A percentile compares a stretch with the other conserved stretches of the same genome.
phyloP scores from a whole-genome alignment of 2,113 vertebrate species.

The Prunella fulvescens region DNA sequence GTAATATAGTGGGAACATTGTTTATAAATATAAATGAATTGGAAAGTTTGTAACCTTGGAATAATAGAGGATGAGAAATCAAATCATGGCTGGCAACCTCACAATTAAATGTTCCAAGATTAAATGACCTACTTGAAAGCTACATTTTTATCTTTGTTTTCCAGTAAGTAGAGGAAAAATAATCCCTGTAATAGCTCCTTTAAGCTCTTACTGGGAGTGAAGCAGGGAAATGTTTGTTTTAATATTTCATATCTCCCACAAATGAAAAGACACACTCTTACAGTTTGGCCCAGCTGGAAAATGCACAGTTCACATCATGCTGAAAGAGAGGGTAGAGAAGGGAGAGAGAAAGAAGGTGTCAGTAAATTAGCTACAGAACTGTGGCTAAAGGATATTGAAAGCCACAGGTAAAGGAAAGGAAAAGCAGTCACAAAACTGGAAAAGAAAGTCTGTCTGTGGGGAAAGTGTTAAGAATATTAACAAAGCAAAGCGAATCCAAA shows the following conservation, averaged over 20 bases:
- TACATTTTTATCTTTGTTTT: conserved; percentile 73
- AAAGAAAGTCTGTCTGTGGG: background rate
- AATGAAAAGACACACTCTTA: conserved; percentile 14
- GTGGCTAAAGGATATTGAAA: background rate
- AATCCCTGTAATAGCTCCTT: conserved; percentile 34
- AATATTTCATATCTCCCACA: conserved; percentile 45
- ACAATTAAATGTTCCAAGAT: conserved; percentile 62
- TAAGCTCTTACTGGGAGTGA: conserved; percentile 19
- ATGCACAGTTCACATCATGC: background rate
- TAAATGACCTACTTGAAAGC: conserved; percentile 68
- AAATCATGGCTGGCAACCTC: conserved; percentile 55
- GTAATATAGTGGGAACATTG: conserved; percentile 65
- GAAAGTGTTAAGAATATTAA: background rate
- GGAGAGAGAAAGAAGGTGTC: background rate
- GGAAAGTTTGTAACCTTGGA: conserved; percentile 69
- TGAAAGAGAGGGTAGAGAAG: background rate
- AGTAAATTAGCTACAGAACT: background rate
- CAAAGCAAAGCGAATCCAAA: background rate
- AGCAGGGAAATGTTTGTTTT: background rate
- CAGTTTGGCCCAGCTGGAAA: background rate
- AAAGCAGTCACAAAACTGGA: background rate
- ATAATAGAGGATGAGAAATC: conserved; percentile 70
- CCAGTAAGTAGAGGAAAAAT: conserved; percentile 35
- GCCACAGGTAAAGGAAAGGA: background rate
- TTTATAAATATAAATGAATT: conserved; percentile 75